A percentile compares a stretch with the other conserved stretches of the same genome.
phyloP scores from a whole-genome alignment of 2,113 vertebrate genomes.

The Myotis davidii region DNA sequence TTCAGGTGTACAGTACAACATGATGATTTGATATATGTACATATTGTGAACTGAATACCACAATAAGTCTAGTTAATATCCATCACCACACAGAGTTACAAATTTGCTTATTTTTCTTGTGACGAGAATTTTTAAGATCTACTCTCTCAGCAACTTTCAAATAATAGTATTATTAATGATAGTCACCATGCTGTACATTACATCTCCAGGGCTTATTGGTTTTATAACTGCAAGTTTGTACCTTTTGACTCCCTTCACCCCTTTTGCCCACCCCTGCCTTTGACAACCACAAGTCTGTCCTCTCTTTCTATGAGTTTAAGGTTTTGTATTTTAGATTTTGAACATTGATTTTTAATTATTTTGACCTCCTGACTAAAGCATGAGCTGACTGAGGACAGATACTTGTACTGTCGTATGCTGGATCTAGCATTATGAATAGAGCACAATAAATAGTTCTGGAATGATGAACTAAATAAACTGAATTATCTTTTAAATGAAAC shows the following conservation, averaged over 20 bases:
- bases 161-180: neutral
- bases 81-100: neutral
- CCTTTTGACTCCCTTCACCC: neutral
- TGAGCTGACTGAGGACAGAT: neutral
- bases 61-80: neutral
- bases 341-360: conserved; percentile 42
- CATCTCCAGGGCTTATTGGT: neutral
- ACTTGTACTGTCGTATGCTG: neutral
- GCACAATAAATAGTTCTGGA: neutral
- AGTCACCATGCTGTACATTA: neutral
- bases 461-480: conserved; percentile 35
- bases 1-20: neutral
- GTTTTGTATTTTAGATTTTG: neutral
- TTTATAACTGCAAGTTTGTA: neutral
- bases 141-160: neutral
- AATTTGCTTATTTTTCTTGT: neutral
- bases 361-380: conserved; percentile 16
- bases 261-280: neutral
- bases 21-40: neutral
- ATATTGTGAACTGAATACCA: neutral
- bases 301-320: neutral
- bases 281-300: neutral
- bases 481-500: conserved; percentile 6
- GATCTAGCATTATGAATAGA: neutral
- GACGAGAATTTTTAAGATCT: conserved; percentile 17